These are phyloP conservation scores for Gambelia wislizenii DNA, from an alignment of 2,797 vertebrate genomes.

Conservation along the genomic window DNA sequence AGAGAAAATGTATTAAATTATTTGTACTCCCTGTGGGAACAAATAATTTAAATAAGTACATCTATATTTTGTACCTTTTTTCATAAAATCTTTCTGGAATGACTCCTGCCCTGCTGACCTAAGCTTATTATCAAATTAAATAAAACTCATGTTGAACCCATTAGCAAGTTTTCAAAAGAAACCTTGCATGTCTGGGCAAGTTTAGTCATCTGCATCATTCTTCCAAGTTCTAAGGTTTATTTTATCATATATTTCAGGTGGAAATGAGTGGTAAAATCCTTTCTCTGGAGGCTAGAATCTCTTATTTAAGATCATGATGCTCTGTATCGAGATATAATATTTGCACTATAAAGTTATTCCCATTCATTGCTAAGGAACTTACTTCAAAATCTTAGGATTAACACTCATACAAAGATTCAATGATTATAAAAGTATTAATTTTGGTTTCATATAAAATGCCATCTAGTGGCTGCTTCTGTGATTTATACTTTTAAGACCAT, in stretches of 20 bases:
- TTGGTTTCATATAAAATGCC: slow-evolving; percentile 8
- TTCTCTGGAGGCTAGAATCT: background rate
- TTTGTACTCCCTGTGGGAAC: too few species aligned
- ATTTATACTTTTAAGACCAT: background rate
- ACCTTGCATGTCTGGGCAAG: background rate
- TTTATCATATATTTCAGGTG: background rate
- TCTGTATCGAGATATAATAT: background rate
- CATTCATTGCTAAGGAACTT: background rate
- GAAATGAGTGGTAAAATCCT: background rate
- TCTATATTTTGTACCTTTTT: background rate
- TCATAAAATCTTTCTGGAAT: background rate
- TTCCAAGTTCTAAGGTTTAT: background rate
- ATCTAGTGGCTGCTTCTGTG: slow-evolving; percentile 10
- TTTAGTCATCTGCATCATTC: background rate
- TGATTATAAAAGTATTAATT: background rate
- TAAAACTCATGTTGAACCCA: background rate
- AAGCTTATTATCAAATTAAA: background rate
- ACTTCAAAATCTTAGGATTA: background rate
- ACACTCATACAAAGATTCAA: background rate
- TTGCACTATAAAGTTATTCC: background rate
- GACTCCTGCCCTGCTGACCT: background rate
- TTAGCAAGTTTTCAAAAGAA: background rate
- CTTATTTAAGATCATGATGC: background rate
- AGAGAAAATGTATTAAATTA: too few species aligned
- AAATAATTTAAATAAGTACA: background rate